Evolutionary conservation across 2,888 invertebrate genomes (phyloP).

Genomic region (Zygogramma bicolorata): DNA sequence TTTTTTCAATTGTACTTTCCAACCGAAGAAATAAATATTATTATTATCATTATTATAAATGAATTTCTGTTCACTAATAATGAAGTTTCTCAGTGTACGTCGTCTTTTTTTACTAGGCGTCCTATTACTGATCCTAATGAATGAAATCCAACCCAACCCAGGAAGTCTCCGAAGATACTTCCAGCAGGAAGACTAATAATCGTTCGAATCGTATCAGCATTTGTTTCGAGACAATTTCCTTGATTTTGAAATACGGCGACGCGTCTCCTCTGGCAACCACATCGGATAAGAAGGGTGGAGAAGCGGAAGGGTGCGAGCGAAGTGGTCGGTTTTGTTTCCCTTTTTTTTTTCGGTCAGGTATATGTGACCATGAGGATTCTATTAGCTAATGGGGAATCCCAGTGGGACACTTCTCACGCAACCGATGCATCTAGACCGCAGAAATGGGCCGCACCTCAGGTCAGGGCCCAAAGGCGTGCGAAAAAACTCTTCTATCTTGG

Average conservation of each 20-base stretch:
- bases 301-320: background rate
- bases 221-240: background rate
- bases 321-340: slow-evolving; percentile 24
- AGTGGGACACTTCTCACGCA: slow-evolving; percentile 52
- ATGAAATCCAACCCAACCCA: background rate
- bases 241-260: background rate
- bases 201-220: background rate
- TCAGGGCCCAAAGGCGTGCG: background rate
- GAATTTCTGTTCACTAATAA: too few species aligned
- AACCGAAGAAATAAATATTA: too few species aligned
- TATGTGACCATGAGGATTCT: slow-evolving; percentile 43
- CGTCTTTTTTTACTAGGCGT: too few species aligned
- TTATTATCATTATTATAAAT: too few species aligned
- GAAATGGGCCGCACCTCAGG: background rate
- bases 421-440: slow-evolving; percentile 27
- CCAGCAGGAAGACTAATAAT: background rate
- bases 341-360: slow-evolving; percentile 31
- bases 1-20: too few species aligned
- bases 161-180: background rate
- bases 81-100: too few species aligned
- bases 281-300: slow-evolving; percentile 1
- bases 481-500: background rate
- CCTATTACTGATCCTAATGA: background rate
- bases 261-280: background rate
- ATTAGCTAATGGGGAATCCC: slow-evolving; percentile 58